Evolutionary conservation across 1,140 invertebrate species (phyloP).

Genomic region (Pseudoatta argentina): DNA sequence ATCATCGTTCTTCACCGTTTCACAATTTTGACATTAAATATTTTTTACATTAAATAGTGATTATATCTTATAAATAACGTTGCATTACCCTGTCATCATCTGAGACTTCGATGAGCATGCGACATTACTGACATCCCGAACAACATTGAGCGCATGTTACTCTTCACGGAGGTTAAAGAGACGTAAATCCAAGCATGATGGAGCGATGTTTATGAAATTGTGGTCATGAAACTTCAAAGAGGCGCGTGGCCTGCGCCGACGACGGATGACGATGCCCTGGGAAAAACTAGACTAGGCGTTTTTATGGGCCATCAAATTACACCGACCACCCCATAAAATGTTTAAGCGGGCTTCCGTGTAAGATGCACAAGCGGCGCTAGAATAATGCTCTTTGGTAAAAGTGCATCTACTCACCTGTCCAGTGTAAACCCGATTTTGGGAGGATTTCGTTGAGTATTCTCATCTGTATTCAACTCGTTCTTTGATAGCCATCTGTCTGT

Average conservation of each 20-base stretch:
- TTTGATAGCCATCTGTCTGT: neutral
- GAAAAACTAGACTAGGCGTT: constrained; percentile 86
- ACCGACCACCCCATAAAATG: constrained; percentile 86
- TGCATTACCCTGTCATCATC: neutral
- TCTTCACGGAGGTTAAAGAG: constrained; percentile 57
- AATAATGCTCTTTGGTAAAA: constrained; percentile 81
- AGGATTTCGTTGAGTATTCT: neutral
- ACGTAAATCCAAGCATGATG: constrained; percentile 67
- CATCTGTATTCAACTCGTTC: neutral
- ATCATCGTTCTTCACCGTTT: neutral
- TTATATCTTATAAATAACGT: neutral
- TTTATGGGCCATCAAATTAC: constrained; percentile 87
- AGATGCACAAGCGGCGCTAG: constrained; percentile 78
- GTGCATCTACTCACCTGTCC: constrained; percentile 64
- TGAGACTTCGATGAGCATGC: neutral
- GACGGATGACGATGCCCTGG: constrained; percentile 79
- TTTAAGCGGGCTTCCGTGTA: constrained; percentile 85
- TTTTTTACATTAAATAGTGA: neutral
- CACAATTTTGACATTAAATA: constrained; percentile 14
- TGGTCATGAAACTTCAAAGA: constrained; percentile 74
- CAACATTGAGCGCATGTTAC: constrained; percentile 30
- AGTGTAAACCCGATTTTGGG: neutral
- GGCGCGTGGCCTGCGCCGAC: constrained; percentile 77
- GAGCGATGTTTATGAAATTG: constrained; percentile 77
- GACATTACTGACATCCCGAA: neutral